Evolutionary conservation across 1,140 invertebrate species (phyloP).

Genomic region (Drosophila mojavensis): DNA sequence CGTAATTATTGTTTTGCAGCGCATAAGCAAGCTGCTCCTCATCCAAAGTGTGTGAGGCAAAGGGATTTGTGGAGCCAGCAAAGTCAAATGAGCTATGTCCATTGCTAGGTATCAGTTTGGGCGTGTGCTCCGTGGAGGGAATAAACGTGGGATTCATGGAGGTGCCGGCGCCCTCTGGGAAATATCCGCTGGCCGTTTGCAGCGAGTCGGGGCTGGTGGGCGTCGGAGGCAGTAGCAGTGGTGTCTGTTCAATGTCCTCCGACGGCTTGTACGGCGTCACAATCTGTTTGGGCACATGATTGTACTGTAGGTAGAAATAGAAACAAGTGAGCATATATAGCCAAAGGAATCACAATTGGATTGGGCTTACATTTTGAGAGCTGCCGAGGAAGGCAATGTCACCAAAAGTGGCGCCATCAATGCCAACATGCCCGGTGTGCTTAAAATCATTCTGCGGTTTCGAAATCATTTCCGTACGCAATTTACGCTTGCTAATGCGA

Average conservation of each 20-base stretch:
- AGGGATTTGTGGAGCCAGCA: conserved; percentile 78
- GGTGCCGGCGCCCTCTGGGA: conserved; percentile 68
- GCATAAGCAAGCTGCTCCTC: conserved; percentile 69
- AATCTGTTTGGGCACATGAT: conserved; percentile 92
- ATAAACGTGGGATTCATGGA: conserved; percentile 82
- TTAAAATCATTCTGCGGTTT: conserved; percentile 98
- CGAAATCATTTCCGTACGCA: conserved; percentile 97
- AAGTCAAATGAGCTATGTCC: conserved; percentile 78
- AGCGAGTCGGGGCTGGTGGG: conserved; percentile 86
- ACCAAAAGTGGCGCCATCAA: conserved; percentile 98
- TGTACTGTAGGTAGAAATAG: conserved; percentile 85
- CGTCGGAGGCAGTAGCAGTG: conserved; percentile 84
- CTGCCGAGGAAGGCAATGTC: conserved; percentile 93
- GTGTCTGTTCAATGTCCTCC: conserved; percentile 89
- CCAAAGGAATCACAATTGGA: background rate
- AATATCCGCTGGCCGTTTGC: conserved; percentile 84
- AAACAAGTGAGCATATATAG: background rate
- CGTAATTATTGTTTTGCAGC: conserved; percentile 78
- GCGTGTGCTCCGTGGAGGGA: conserved; percentile 80
- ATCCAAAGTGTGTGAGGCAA: conserved; percentile 61
- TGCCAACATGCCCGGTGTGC: conserved; percentile 98
- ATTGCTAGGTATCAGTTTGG: conserved; percentile 72
- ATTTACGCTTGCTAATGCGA: conserved; percentile 86
- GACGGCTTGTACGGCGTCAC: conserved; percentile 95
- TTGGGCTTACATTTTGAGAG: conserved; percentile 84